phyloP scores from a whole-genome alignment of 1,140 invertebrate genomes.

The Drosophila virilis region DNA sequence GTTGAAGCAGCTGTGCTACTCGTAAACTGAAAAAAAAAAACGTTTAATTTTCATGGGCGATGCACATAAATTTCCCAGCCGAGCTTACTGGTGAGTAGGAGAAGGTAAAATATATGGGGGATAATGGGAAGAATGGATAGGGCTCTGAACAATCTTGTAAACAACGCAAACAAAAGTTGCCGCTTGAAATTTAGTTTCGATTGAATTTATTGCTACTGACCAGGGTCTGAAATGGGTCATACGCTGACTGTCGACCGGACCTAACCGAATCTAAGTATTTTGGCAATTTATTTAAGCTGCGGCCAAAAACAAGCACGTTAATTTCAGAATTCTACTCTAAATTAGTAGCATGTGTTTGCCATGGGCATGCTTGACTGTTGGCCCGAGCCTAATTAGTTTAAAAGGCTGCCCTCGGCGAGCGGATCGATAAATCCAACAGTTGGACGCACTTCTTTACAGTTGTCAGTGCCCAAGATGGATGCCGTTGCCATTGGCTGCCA shows the following conservation, averaged over 20 bases:
- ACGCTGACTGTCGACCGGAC: constrained; percentile 11
- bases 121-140: constrained; percentile 2
- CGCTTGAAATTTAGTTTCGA: constrained; percentile 59
- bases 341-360: constrained; percentile 75
- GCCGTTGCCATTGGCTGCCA: constrained; percentile 54
- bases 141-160: constrained; percentile 48
- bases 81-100: constrained; percentile 41
- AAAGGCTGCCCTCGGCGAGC: constrained; percentile 49
- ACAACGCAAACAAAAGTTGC: constrained; percentile 67
- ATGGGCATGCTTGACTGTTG: constrained; percentile 18
- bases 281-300: constrained; percentile 62
- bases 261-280: constrained; percentile 38
- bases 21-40: constrained; percentile 20
- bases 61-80: constrained; percentile 68
- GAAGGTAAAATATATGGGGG: constrained; percentile 23
- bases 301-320: constrained; percentile 74
- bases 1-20: constrained; percentile 54
- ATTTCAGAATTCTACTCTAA: constrained; percentile 45
- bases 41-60: constrained; percentile 69
- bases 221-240: constrained; percentile 9
- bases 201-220: constrained; percentile 70
- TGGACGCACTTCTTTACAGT: constrained; percentile 68
- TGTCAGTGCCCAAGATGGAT: constrained; percentile 70
- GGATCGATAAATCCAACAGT: constrained; percentile 77
- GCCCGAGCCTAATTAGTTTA: constrained; percentile 73